These are phyloP conservation scores for Eupithecia exiguata DNA, from an alignment of 2,888 invertebrate species.

Conservation along the genomic window DNA sequence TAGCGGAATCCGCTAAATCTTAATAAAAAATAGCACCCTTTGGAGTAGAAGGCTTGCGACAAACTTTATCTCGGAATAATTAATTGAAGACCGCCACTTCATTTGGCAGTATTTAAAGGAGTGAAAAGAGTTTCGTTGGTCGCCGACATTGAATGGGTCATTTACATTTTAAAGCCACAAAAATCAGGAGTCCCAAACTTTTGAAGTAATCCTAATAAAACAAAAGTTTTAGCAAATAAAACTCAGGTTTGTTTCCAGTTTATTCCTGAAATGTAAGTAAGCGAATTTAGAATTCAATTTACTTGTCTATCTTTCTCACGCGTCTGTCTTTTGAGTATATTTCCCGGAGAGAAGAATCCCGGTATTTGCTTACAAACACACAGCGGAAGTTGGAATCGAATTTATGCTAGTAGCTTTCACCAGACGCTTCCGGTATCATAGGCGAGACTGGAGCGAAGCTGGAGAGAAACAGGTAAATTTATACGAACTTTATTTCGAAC, in stretches of 20 bases:
- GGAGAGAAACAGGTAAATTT: background rate
- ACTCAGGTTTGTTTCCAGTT: conserved; percentile 25
- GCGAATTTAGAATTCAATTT: conserved; percentile 42
- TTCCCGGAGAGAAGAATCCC: conserved; percentile 38
- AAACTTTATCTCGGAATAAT: conserved; percentile 64
- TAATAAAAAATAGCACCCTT: conserved; percentile 71
- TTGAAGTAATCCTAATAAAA: conserved; percentile 7
- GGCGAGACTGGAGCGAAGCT: background rate
- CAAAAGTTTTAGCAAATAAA: conserved; percentile 8
- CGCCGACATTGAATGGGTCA: conserved; percentile 20
- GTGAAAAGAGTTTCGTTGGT: conserved; percentile 37
- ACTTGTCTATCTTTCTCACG: conserved; percentile 35
- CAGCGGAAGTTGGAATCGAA: conserved; percentile 37
- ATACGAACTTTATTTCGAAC: background rate
- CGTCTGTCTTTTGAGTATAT: conserved; percentile 41
- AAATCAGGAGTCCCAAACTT: conserved; percentile 14
- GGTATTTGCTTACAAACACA: conserved; percentile 32
- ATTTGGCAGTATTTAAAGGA: conserved; percentile 42
- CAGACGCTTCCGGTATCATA: conserved; percentile 10
- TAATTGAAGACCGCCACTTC: conserved; percentile 53
- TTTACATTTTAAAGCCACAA: conserved; percentile 14
- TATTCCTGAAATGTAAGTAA: conserved; percentile 30
- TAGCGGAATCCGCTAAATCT: conserved; percentile 63
- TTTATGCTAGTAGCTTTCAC: conserved; percentile 36
- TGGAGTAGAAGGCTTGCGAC: conserved; percentile 58